Evolutionary conservation across 2,888 invertebrate genomes (phyloP), one percentile per base, ranked within the genome.

Genomic region (Dendrolimus houi): DNA sequence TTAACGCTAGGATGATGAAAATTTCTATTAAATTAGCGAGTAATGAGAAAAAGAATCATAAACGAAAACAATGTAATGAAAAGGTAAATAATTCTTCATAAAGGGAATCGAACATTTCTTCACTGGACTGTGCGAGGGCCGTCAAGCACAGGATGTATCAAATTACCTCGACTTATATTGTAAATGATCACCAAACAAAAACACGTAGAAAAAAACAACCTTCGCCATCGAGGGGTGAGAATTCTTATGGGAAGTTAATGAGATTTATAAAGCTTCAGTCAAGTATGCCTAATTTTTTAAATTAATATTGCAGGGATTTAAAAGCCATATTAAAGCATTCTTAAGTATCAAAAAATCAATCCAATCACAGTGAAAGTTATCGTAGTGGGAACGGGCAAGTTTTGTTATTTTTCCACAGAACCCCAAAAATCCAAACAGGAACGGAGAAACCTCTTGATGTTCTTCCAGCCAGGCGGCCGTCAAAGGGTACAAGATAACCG

Each of bases 131-230:
- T 10, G 58, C 64, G 65, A 71, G 66, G 64, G 70, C 79, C 79
- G 75, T 75, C 80, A 75, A 74, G 72, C 83, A 74, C 88, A 89
- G 89, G 89, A 89, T 85, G 88, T 89, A 87, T 89, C 85, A 74
- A 84, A 87, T 89, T 88, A 87, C 89, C 68, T 69, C 76, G 65
- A 75, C 80, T 82, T 79, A 79, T 83, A 74, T 69, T 85, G 88
- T 87, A 90, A 88, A 79, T 77, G 88, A 90, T 88, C 88, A 77
- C 76, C 67, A 57, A 67, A 82, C 77, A 83, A 85, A 81, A 85
- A 83, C 73, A 76, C 47, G 9, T 47, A 77, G 76, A 82, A 81
- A 80, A 74, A 72, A 47, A 79, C 73, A 68, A 76, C 66, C 68
- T 71, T 62, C 62, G 66, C 62, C 64, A 62, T 60, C 61, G 71